Base-by-base conservation (phyloP, 2,797 vertebrate species). In the Buceros bicornis region DNA sequence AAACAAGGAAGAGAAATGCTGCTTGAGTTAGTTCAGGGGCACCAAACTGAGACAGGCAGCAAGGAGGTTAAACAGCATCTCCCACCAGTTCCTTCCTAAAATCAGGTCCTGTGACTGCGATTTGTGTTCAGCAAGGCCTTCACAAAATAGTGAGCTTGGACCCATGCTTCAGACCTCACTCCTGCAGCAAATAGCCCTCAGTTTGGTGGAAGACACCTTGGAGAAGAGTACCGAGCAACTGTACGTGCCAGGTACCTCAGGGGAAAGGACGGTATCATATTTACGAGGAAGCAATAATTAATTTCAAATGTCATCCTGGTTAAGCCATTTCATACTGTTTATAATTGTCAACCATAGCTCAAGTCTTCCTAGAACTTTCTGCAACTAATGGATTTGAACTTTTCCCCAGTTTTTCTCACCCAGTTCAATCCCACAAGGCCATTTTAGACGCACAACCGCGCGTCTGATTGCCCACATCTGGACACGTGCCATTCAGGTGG, bases 1-100 rank as follows among this genome's bases (percentile, higher is more conserved):
- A 95, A 93, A 95, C 17, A 71, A 65, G 67, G 56, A 67, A 84
- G 71, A 87, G 33, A 89, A 93, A 85, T 8, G 22, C 77, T 62
- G 71, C 69, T 93, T 14, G 8, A 61, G 18, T 74, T 73, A 54
- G 56, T 80, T 82, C 66, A 93, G 45, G 58, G 62, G 28, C 70
- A 79, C 16, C 66, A 79, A 43, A 42, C 50, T 53, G 66, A 66
- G 62, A 57, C 0, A 0, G 50, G 72, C 43, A 40, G 45, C 31
- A 74, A 81, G 43, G 51, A 88, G 40, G 60, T 69, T 54, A 76
- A 83, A 65, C 12, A 86, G 56, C 70, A 76, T 86, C 65, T 92
- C 50, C 50, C 40, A 76, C 7, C 28, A 56, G 35, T 9, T 79
- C 78, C 45, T 29, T 77, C 35, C 31, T 24, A 42, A 91, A 69